phyloP scores from a whole-genome alignment of 2,113 vertebrate genomes.

The Myotis davidii region DNA sequence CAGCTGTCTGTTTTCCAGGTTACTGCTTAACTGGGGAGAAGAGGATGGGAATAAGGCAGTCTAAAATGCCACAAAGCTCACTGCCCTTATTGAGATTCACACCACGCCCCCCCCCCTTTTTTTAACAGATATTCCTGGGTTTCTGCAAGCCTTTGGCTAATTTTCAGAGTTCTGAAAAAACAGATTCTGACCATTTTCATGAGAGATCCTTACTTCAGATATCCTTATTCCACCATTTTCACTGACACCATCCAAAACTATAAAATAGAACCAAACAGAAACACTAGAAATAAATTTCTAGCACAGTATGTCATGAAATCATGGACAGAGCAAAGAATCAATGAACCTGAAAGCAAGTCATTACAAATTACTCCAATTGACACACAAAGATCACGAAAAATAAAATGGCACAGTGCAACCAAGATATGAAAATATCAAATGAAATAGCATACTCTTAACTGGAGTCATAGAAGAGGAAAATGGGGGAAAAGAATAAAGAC shows the following conservation, averaged over 20 bases:
- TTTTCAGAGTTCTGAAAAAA: slow-evolving; percentile 1
- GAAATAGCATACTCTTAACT: not conserved
- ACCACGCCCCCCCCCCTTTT: not conserved
- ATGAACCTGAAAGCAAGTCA: not conserved
- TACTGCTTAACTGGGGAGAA: not conserved
- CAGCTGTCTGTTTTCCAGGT: not conserved
- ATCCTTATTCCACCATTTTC: not conserved
- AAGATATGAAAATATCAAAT: not conserved
- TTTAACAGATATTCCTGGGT: not conserved
- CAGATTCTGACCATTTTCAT: not conserved
- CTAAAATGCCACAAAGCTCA: not conserved
- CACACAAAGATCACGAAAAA: not conserved
- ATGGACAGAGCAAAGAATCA: not conserved
- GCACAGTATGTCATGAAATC: not conserved
- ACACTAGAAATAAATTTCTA: not conserved
- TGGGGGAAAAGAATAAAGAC: not conserved
- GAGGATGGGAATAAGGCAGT: not conserved
- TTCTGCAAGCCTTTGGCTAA: not conserved
- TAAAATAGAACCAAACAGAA: not conserved
- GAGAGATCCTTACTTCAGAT: not conserved
- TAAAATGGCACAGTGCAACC: not conserved
- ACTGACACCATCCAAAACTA: not conserved
- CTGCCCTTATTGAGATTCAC: not conserved
- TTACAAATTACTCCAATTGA: slow-evolving; percentile 1
- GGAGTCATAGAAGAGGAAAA: not conserved